Conservation (phyloP, 2,888 invertebrate genomes). For the Chloromyia formosa region DNA sequence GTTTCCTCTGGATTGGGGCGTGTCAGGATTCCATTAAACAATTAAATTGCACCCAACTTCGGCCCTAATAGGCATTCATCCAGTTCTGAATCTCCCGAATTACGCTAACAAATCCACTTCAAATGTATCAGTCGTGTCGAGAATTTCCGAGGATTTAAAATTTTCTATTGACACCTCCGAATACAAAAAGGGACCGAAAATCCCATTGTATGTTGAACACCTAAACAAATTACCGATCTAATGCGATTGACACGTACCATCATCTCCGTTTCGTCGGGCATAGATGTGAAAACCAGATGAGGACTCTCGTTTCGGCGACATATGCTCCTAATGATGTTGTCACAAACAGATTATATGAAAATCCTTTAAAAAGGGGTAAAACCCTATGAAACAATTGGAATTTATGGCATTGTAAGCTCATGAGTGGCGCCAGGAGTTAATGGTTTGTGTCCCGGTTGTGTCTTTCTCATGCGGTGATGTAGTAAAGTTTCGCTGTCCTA, state of each 20-base stretch:
- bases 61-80: too few species aligned
- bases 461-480: neutral
- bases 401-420: slow-evolving; percentile 35
- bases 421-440: slow-evolving; percentile 41
- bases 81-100: too few species aligned
- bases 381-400: slow-evolving; percentile 43
- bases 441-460: slow-evolving; percentile 23
- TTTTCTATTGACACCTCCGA: neutral
- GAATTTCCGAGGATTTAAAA: neutral
- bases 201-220: slow-evolving; percentile 32
- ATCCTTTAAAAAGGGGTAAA: slow-evolving; percentile 42
- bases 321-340: slow-evolving; percentile 38
- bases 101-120: too few species aligned
- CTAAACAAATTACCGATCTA: slow-evolving; percentile 33
- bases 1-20: too few species aligned
- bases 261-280: neutral
- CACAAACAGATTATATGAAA: slow-evolving; percentile 44
- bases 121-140: too few species aligned
- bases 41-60: too few species aligned
- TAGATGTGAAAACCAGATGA: slow-evolving; percentile 12
- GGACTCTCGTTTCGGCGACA: slow-evolving; percentile 31
- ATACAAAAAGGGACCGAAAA: neutral
- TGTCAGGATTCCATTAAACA: too few species aligned
- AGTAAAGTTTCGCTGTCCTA: too few species aligned
- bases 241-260: slow-evolving; percentile 29